Evolutionary conservation across 2,113 vertebrate genomes (phyloP).

Genomic region (Ictidomys tridecemlineatus): DNA sequence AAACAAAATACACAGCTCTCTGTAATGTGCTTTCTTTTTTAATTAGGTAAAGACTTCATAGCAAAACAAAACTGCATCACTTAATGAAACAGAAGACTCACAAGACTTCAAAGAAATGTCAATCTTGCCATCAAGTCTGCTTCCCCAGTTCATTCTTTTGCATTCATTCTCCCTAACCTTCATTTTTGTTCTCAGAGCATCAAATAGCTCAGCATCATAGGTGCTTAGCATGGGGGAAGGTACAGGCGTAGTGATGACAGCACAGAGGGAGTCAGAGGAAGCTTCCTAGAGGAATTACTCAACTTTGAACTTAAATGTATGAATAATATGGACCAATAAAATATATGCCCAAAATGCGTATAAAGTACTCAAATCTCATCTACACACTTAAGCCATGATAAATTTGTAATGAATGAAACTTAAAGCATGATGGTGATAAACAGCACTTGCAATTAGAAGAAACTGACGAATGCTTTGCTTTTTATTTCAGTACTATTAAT

Average conservation of each 20-base stretch:
- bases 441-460: background rate
- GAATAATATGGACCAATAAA: background rate
- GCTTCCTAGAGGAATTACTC: background rate
- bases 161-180: background rate
- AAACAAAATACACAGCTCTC: background rate
- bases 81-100: background rate
- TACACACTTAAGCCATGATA: background rate
- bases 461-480: slow-evolving; percentile 6
- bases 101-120: background rate
- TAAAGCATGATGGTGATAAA: background rate
- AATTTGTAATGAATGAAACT: slow-evolving; percentile 2
- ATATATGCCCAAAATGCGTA: background rate
- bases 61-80: background rate
- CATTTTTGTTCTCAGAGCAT: background rate
- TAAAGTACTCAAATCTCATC: background rate
- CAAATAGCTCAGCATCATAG: background rate
- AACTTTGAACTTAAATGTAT: background rate
- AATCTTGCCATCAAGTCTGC: background rate
- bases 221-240: background rate
- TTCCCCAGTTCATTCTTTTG: too few species aligned
- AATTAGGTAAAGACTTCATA: background rate
- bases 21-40: too few species aligned
- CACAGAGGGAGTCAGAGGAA: background rate
- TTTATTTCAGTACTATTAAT: slow-evolving; percentile 7
- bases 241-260: too few species aligned